phyloP scores from a whole-genome alignment of 2,888 invertebrate genomes.

The Cephus pygmeus region DNA sequence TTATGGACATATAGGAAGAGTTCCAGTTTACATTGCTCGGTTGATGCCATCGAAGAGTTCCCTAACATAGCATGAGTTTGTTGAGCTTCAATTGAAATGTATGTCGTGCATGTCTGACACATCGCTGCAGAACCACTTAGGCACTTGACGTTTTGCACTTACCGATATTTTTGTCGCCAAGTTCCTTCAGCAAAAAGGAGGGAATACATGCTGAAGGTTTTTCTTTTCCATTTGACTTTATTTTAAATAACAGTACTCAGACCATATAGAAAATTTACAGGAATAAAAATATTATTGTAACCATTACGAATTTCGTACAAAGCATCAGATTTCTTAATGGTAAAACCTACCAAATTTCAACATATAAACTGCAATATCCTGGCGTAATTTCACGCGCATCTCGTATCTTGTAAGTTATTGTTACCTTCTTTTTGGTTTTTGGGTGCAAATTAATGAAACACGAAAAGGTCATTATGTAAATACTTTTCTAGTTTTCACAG shows the following conservation, averaged over 20 bases:
- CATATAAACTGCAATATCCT: too few species aligned
- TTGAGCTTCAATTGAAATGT: background rate
- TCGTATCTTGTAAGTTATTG: too few species aligned
- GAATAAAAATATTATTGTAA: too few species aligned
- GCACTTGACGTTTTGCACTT: background rate
- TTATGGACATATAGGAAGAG: background rate
- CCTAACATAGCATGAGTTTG: background rate
- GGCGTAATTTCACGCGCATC: too few species aligned
- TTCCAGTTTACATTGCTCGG: background rate
- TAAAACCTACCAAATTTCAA: too few species aligned
- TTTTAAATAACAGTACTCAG: background rate
- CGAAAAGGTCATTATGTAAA: too few species aligned
- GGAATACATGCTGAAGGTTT: background rate
- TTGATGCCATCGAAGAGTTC: background rate
- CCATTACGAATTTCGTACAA: too few species aligned
- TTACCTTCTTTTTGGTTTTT: too few species aligned
- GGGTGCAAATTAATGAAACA: too few species aligned
- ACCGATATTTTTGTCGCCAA: background rate
- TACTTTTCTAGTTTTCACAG: too few species aligned
- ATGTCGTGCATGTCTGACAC: background rate
- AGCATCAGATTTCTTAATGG: too few species aligned
- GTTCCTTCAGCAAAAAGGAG: background rate
- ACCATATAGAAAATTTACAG: too few species aligned
- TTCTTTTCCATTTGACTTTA: background rate
- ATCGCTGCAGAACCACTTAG: background rate